Percentiles rank a stretch among this genome's conserved stretches.
Conservation (phyloP, 2,797 vertebrate species). For the Falco peregrinus region DNA sequence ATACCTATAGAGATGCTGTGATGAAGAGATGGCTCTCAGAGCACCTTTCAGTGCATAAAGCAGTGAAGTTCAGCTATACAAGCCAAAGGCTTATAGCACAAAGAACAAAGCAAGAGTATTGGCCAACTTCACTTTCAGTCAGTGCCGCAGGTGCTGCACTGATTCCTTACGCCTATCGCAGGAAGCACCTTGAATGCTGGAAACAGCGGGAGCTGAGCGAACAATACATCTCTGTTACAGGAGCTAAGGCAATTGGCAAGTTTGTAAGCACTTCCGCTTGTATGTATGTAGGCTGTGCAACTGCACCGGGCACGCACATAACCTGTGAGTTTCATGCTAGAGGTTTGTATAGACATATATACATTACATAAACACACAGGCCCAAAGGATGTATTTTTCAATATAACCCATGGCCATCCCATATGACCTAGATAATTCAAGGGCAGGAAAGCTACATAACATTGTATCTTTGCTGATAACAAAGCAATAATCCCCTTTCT, state of each 20-base stretch:
- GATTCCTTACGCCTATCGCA: neutral
- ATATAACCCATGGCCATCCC: neutral
- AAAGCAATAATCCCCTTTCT: conserved; percentile 57
- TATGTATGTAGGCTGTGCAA: neutral
- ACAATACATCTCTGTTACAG: neutral
- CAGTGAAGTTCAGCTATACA: neutral
- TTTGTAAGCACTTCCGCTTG: neutral
- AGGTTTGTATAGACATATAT: neutral
- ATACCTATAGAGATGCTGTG: neutral
- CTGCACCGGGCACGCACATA: neutral
- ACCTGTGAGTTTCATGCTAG: neutral
- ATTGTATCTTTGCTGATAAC: conserved; percentile 45
- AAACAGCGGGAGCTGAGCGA: neutral
- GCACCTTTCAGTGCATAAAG: neutral
- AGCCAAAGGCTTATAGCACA: neutral
- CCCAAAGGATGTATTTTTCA: neutral
- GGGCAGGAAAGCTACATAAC: conserved; percentile 21
- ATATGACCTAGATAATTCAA: conserved; percentile 14
- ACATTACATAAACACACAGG: neutral
- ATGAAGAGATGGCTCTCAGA: neutral
- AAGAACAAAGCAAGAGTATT: neutral
- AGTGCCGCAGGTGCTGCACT: neutral
- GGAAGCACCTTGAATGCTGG: neutral
- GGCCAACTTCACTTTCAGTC: neutral
- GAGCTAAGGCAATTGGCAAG: neutral